Evolutionary conservation across 1,140 invertebrate genomes (phyloP).

Genomic region (Pentalonia nigronervosa): DNA sequence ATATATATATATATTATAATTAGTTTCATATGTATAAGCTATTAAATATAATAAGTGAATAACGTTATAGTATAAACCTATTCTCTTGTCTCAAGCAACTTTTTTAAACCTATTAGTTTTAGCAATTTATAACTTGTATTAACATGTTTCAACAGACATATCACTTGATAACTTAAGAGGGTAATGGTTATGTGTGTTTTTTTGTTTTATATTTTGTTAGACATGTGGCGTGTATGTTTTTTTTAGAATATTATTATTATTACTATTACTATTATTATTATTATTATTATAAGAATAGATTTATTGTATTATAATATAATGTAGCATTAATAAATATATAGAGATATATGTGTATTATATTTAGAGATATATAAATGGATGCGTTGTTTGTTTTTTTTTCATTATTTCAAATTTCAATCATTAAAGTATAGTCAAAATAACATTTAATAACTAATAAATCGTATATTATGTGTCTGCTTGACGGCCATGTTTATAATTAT

Average conservation of each 20-base stretch:
- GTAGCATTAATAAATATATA: background rate
- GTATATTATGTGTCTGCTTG: background rate
- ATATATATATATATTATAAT: background rate
- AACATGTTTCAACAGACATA: conserved; percentile 30
- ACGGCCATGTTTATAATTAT: background rate
- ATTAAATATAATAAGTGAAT: background rate
- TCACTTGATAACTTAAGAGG: conserved; percentile 38
- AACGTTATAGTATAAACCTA: background rate
- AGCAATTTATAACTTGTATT: background rate
- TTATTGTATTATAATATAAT: background rate
- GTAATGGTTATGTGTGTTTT: conserved; percentile 21
- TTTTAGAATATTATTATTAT: background rate
- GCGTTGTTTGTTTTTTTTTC: background rate
- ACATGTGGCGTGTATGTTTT: background rate
- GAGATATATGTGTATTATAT: background rate
- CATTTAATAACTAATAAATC: background rate
- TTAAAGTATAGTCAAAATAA: background rate
- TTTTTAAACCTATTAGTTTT: background rate
- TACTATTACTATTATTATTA: too few relatives aligned
- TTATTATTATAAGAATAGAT: background rate
- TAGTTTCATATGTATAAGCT: background rate
- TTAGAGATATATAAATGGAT: background rate
- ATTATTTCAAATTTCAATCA: background rate
- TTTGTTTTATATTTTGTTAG: background rate
- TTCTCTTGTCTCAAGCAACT: conserved; percentile 23